Evolutionary conservation across 2,113 vertebrate species (phyloP), one percentile per base, ranked within the genome.

Genomic region (Felis chaus): DNA sequence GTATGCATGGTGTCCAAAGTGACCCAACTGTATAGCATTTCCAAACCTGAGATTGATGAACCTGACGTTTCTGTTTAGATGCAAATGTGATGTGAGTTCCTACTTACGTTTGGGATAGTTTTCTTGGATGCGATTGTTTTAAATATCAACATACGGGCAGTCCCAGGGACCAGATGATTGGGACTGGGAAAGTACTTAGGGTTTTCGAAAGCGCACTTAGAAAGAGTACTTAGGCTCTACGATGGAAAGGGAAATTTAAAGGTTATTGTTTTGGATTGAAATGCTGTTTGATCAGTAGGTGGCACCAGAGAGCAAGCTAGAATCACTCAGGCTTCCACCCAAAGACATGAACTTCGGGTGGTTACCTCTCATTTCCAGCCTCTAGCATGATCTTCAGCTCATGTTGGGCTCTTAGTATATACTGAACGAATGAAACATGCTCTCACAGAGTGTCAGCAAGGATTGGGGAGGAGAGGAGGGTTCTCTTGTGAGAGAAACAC

Each of bases 301-400:
- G 98, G 99, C 97, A 93, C 97, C 96, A 97, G 97, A 98, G 98
- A 98, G 91, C 96, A 95, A 96, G 92, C 65, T 82, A 97, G 97
- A 14, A 65, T n/a, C 21, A 4, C 2, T 25, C 11, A 1, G 2
- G 0, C 3, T 74, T 14, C 0, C 4, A 19, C 11, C 14, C 7
- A 1, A 13, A 19, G 4, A 21, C 16, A 1, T 41, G 19, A 29
- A 53, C 25, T 39, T 21, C 2, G 13, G 29, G 3, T 21, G 13
- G 2, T 65, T 68, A 15, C 1, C 41, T 76, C 89, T 33, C 39
- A 50, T 92, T 91, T 76, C 81, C 36, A 57, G 53, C 23, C 41
- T 89, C 78, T 14, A 14, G 45, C 5, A 0, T 15, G 10, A 80
- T 21, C 71, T 48, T 48, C 79, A 73, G 0, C 19, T 65, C 65